Evolutionary conservation across 2,797 vertebrate genomes (phyloP), one percentile per base, ranked within the genome.

Genomic region (Eulemur albifrons): DNA sequence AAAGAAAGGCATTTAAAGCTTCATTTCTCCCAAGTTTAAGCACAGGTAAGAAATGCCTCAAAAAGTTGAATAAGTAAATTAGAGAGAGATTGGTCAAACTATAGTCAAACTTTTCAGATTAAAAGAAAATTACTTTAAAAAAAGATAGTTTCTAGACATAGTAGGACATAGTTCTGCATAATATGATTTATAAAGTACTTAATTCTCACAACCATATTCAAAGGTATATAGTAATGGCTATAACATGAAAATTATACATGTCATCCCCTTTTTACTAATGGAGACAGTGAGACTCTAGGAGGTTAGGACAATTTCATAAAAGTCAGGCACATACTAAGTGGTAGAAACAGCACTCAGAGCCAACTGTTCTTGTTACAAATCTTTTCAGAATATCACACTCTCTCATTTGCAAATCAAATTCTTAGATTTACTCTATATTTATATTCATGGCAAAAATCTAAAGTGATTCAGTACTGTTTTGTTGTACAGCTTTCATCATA

Each of bases 71-170:
- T 7, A 40, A 40, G n/a, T 18, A 84, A 85, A 25, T 38, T 90
- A 38, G 18, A 94, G 10, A 79, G 17, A 92, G 54, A 93, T 0
- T 67, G 12, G 27, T 23, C 40, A 81, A 80, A 70, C 11, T 27
- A 52, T 0, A 38, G 30, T 70, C 52, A 92, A 63, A 0, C 17
- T 73, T 81, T 93, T 65, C 45, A 73, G 32, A 94, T 88, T 15
- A 86, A 94, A 92, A 93, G 14, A 48, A 50, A 93, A 79, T 63
- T 43, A 88, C 61, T 89, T 67, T 54, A 92, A 92, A 88, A 86
- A 23, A 57, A 57, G n/a, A 48, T 0, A 80, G 40, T 13, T 50
- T 75, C 11, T 93, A 3, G 72, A 65, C 17, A 72, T 54, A 20
- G 79, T 0, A 83, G 67, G 32, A 57, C 75, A 82, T 0, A 50